Evolutionary conservation across 1,140 invertebrate species (phyloP).

Genomic region (Drosophila navojoa): DNA sequence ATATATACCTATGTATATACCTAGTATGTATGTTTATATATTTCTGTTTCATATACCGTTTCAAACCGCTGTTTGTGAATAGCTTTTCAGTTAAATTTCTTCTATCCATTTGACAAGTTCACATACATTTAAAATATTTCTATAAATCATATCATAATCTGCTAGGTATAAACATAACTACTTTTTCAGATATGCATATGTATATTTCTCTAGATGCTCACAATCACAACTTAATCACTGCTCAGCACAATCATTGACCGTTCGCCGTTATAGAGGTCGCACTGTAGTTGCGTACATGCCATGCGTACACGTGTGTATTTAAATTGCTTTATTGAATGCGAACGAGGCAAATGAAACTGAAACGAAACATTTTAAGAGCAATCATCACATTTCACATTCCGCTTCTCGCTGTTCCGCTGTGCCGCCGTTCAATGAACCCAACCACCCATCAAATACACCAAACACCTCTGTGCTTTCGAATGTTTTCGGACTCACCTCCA

Average conservation of each 20-base stretch:
- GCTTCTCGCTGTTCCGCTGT: conserved; percentile 11
- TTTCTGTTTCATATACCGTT: no score
- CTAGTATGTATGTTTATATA: background rate
- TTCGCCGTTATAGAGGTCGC: background rate
- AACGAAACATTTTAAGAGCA: conserved; percentile 28
- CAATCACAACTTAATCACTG: no score
- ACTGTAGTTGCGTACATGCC: conserved; percentile 10
- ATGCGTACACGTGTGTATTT: conserved; percentile 10
- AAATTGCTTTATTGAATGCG: conserved; percentile 2
- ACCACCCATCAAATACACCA: conserved; percentile 12
- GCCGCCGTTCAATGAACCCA: conserved; percentile 39
- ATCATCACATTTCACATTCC: conserved; percentile 39
- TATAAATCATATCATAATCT: no score
- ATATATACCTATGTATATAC: no score
- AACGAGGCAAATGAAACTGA: conserved; percentile 8
- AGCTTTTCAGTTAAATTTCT: no score
- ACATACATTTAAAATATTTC: no score
- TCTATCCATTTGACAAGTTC: no score
- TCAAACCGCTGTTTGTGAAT: no score
- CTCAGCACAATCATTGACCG: no score
- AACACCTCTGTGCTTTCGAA: conserved; percentile 13
- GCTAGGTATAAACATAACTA: no score
- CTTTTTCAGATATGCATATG: no score
- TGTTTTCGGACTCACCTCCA: conserved; percentile 10
- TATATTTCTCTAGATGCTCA: no score